Evolutionary conservation across 1,140 invertebrate genomes (phyloP).

Genomic region (Hylyphantes graminicola): DNA sequence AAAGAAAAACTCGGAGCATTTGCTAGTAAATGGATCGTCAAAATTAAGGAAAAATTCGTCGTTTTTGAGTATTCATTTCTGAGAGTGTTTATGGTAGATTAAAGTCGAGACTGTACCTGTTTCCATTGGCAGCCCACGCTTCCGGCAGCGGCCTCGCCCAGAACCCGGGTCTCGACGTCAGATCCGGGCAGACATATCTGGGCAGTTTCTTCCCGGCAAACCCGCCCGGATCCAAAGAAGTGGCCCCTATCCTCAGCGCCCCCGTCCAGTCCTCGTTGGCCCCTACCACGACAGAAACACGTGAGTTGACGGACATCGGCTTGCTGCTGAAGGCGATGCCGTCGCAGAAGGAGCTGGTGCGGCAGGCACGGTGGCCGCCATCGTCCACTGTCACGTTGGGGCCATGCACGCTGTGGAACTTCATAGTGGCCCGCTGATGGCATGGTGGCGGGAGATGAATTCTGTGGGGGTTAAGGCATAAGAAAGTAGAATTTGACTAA

Average conservation of each 20-base stretch:
- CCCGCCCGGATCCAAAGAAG: conserved; percentile 65
- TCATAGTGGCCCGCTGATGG: conserved; percentile 54
- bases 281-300: conserved; percentile 65
- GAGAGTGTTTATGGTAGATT: too few species aligned
- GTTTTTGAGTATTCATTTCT: too few species aligned
- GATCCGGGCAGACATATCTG: conserved; percentile 66
- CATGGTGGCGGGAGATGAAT: not conserved
- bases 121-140: conserved; percentile 62
- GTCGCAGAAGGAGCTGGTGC: conserved; percentile 67
- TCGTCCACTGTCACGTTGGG: conserved; percentile 62
- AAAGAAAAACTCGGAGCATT: too few species aligned
- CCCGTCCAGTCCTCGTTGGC: conserved; percentile 67
- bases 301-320: conserved; percentile 65
- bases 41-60: too few species aligned
- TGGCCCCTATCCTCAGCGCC: conserved; percentile 68
- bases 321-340: conserved; percentile 68
- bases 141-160: conserved; percentile 67
- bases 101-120: conserved; percentile 12
- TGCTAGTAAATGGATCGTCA: too few species aligned
- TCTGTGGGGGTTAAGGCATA: not conserved
- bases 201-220: conserved; percentile 64
- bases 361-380: conserved; percentile 62
- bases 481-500: not conserved
- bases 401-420: conserved; percentile 63
- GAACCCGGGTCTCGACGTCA: conserved; percentile 66